Conservation (phyloP, 2,888 invertebrate species). For the Folsomia manolachei region DNA sequence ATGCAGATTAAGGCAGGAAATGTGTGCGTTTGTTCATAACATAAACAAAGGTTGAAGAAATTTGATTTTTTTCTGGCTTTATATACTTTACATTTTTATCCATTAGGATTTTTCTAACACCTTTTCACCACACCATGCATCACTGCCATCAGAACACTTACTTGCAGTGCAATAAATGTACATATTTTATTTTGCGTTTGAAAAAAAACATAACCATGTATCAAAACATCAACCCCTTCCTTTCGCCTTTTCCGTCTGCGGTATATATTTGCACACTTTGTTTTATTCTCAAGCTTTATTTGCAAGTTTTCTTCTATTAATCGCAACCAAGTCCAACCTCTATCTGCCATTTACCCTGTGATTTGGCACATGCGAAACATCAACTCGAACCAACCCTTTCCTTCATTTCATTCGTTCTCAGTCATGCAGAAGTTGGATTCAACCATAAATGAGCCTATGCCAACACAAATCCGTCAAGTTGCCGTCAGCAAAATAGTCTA, state of each 20-base stretch:
- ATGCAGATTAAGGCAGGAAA: no score
- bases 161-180: not conserved
- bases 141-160: not conserved
- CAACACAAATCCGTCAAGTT: not conserved
- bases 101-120: not conserved
- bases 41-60: not conserved
- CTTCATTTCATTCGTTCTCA: no score
- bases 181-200: no score
- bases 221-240: no score
- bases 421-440: not conserved
- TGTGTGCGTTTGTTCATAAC: no score
- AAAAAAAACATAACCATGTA: no score
- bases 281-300: no score
- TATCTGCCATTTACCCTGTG: not conserved
- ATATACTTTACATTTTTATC: not conserved
- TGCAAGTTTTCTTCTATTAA: not conserved
- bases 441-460: not conserved
- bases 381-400: no score
- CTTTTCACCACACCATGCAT: not conserved
- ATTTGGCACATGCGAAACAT: not conserved
- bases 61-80: not conserved
- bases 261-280: no score
- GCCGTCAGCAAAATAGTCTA: not conserved
- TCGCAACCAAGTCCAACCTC: not conserved
- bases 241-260: no score